Conservation (phyloP, 2,113 vertebrate genomes). For the Nothoprocta pentlandii region DNA sequence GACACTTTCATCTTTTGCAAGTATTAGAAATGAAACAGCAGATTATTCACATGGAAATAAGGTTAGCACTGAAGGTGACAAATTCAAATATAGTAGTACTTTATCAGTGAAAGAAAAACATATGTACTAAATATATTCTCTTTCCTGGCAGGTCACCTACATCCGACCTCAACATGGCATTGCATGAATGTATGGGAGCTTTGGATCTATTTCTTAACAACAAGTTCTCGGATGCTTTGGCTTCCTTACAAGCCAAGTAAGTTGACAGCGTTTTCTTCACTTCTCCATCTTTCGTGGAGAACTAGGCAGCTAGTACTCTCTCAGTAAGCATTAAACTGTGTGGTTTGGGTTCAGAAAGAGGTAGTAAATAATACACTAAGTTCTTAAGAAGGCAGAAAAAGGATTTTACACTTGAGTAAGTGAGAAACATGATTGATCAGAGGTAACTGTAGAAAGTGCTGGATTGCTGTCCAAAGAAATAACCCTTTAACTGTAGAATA, state of each 20-base stretch:
- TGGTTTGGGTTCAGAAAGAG: not conserved
- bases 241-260: conserved; percentile 89
- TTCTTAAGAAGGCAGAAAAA: not conserved
- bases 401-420: not conserved
- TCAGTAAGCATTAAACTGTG: not conserved
- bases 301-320: not conserved
- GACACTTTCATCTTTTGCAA: not conserved
- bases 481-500: not conserved
- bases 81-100: not conserved
- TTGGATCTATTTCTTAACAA: conserved; percentile 95
- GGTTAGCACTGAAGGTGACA: not conserved
- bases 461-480: not conserved
- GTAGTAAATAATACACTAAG: not conserved
- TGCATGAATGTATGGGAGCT: conserved; percentile 93
- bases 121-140: conserved; percentile 17
- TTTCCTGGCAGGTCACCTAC: conserved; percentile 77
- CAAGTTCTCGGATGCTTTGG: conserved; percentile 91
- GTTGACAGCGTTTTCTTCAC: conserved; percentile 27
- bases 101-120: not conserved
- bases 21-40: not conserved
- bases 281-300: not conserved
- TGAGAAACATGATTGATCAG: not conserved
- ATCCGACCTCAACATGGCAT: conserved; percentile 85
- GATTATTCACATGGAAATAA: not conserved
- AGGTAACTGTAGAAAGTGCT: not conserved